Percentiles rank a stretch among this genome's conserved stretches.
Conservation (phyloP, 1,140 invertebrate species). For the Sycophila sp. region DNA sequence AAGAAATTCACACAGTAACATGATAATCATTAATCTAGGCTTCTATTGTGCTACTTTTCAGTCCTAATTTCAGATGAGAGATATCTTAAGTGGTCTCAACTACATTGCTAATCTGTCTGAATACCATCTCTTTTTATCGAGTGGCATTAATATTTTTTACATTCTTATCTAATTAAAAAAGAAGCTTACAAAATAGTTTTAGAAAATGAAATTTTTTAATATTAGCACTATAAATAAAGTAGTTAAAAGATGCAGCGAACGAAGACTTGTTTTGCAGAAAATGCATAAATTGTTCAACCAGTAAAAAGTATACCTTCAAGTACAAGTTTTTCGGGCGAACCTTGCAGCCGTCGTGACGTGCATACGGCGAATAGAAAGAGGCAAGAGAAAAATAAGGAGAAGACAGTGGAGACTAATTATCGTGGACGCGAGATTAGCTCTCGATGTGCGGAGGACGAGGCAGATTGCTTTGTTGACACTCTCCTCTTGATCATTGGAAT, state of each 20-base stretch:
- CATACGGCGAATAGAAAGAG: too few relatives aligned
- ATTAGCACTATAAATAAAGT: too few relatives aligned
- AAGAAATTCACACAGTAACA: constrained; percentile 9
- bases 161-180: neutral
- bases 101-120: constrained; percentile 26
- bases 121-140: neutral
- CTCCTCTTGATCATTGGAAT: constrained; percentile 7
- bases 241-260: too few relatives aligned
- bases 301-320: too few relatives aligned
- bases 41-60: constrained; percentile 26
- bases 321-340: too few relatives aligned
- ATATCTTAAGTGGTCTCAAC: constrained; percentile 14
- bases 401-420: too few relatives aligned
- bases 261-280: too few relatives aligned
- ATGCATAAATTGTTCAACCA: too few relatives aligned
- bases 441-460: neutral
- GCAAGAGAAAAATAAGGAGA: too few relatives aligned
- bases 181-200: neutral
- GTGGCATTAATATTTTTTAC: neutral
- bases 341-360: too few relatives aligned
- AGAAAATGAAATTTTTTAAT: too few relatives aligned
- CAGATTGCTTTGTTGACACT: constrained; percentile 26
- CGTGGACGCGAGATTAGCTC: constrained; percentile 7
- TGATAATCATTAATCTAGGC: constrained; percentile 24
- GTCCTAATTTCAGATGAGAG: constrained; percentile 26